Evolutionary conservation across 2,797 vertebrate species (phyloP), one percentile per base, ranked within the genome.

Genomic region (Centropyge bicolor): DNA sequence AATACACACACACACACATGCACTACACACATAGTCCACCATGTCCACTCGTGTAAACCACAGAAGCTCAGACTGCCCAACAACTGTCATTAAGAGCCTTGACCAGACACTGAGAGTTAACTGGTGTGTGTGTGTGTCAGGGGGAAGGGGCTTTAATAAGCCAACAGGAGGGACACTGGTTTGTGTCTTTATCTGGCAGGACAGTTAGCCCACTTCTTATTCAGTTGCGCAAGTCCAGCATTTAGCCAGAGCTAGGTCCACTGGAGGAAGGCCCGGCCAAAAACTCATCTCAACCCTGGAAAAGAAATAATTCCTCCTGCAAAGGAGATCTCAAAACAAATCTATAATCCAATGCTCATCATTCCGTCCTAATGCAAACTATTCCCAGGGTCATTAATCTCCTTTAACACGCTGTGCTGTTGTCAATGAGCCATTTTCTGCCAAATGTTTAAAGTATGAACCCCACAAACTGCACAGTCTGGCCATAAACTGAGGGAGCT

Each of bases 21-120:
- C 70, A 40, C 51, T 68, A 70, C 68, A 68, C 70, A 67, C 64
- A 40, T 43, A 66, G 64, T 66, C 52, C 72, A 52, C 79, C 31
- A 45, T 40, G 73, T 80, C 75, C 90, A 78, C 51, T 72, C 62
- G 9, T 76, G 76, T 87, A 82, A 88, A 88, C 75, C 87, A 62
- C 79, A 86, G 78, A 76, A 82, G 91, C 91, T 92, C 91, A 94
- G 91, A 93, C 92, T 85, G 83, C 73, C 70, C 81, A 81, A 87
- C 90, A 91, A 91, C 92, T 85, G 90, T 83, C 85, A 88, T 89
- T 88, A 92, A 86, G 84, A 86, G 65, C 54, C 70, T 52, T 0
- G 22, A 82, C 81, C 85, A 91, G 88, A 91, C 82, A 48, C 63
- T 74, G n/a, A 8, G 62, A 81, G 83, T 77, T 80, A 80, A 36